Evolutionary conservation across 2,888 invertebrate genomes (phyloP).

Genomic region (Macropis europaea): DNA sequence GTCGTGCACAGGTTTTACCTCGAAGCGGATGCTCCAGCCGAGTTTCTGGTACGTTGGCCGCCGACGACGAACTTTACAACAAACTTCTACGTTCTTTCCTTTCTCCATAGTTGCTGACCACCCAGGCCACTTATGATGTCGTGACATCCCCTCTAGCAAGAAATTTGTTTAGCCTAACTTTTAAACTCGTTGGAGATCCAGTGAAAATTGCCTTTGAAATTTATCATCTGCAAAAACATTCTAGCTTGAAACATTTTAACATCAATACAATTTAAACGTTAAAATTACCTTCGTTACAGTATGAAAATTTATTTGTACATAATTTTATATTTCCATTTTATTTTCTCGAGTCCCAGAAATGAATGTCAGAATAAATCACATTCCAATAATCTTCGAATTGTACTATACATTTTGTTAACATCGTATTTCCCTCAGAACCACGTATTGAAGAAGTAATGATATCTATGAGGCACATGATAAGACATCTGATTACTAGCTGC

Average conservation of each 20-base stretch:
- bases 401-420: too few species aligned
- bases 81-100: slow-evolving; percentile 48
- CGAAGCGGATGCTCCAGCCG: slow-evolving; percentile 16
- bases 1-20: slow-evolving; percentile 42
- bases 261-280: too few species aligned
- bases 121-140: slow-evolving; percentile 45
- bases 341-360: too few species aligned
- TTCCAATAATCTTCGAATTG: too few species aligned
- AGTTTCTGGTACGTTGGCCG: slow-evolving; percentile 28
- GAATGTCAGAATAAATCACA: too few species aligned
- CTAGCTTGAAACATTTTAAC: too few species aligned
- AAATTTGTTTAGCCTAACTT: slow-evolving; percentile 37
- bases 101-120: slow-evolving; percentile 39
- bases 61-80: slow-evolving; percentile 39
- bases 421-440: slow-evolving; percentile 9
- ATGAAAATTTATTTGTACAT: too few species aligned
- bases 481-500: not conserved
- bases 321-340: too few species aligned
- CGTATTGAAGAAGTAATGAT: not conserved
- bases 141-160: slow-evolving; percentile 24
- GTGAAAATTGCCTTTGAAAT: slow-evolving; percentile 1
- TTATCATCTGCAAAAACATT: not conserved
- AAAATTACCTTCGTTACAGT: too few species aligned
- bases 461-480: not conserved
- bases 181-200: slow-evolving; percentile 3